phyloP scores from a whole-genome alignment of 1,140 invertebrate species.

The Druon quercuslanigerum region DNA sequence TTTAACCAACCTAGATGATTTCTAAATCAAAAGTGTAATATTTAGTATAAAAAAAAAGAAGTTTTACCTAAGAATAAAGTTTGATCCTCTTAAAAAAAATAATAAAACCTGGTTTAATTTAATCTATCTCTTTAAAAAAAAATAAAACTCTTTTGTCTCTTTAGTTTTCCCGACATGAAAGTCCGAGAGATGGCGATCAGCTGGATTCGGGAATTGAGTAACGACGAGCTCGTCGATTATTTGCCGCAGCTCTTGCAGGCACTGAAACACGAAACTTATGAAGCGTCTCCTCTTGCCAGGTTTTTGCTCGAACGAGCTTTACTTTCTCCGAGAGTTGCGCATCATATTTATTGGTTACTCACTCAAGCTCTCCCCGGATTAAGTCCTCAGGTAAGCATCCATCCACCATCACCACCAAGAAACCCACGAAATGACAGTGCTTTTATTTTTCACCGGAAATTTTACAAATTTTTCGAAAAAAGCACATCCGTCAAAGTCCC shows the following conservation, averaged over 20 bases:
- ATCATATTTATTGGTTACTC: conserved; percentile 95
- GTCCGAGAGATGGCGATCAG: conserved; percentile 89
- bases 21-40: no score
- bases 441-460: no score
- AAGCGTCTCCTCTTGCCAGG: conserved; percentile 88
- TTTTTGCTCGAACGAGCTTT: conserved; percentile 91
- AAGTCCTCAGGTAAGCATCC: conserved; percentile 78
- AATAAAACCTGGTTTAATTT: no score
- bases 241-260: conserved; percentile 96
- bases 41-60: no score
- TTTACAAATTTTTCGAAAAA: no score
- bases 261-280: conserved; percentile 94
- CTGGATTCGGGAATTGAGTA: conserved; percentile 86
- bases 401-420: conserved; percentile 24
- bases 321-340: conserved; percentile 91
- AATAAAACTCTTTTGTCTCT: conserved; percentile 41
- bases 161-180: conserved; percentile 92
- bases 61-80: no score
- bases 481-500: no score
- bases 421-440: no score
- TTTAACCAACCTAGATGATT: no score
- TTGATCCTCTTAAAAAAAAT: no score
- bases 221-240: conserved; percentile 93
- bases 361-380: conserved; percentile 86
- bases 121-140: no score